Evolutionary conservation across 1,140 invertebrate genomes (phyloP).

Genomic region (Drosophila subobscura): DNA sequence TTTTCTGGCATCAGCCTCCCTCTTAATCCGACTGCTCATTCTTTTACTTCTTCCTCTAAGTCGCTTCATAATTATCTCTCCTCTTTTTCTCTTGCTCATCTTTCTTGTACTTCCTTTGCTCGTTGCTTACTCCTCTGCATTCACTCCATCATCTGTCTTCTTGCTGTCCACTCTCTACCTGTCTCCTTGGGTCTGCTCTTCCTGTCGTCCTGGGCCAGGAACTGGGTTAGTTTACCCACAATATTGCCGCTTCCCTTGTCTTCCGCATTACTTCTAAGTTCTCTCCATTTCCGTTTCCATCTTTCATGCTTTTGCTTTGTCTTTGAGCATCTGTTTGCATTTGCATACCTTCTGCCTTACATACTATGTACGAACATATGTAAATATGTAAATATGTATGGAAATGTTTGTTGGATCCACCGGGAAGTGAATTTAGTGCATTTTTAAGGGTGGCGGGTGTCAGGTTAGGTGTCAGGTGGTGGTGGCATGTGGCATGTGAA

Average conservation of each 20-base stretch:
- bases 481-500: slow-evolving; percentile 16
- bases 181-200: background rate
- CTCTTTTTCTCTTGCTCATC: too few relatives aligned
- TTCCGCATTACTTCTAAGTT: too few relatives aligned
- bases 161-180: background rate
- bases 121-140: too few relatives aligned
- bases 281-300: background rate
- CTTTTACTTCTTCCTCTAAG: too few relatives aligned
- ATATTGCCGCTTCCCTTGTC: slow-evolving; percentile 26
- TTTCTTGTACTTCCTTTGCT: too few relatives aligned
- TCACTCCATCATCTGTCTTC: background rate
- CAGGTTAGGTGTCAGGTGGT: slow-evolving; percentile 32
- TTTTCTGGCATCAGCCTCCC: too few relatives aligned
- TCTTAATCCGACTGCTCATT: too few relatives aligned
- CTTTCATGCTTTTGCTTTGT: slow-evolving; percentile 11
- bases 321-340: slow-evolving; percentile 12
- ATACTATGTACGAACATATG: slow-evolving; percentile 6
- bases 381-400: too few relatives aligned
- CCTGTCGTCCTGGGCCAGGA: slow-evolving; percentile 7
- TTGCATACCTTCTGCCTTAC: slow-evolving; percentile 19
- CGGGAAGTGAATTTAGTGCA: background rate
- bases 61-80: too few relatives aligned
- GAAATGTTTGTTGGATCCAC: background rate
- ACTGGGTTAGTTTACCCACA: slow-evolving; percentile 37
- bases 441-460: background rate